A percentile compares a stretch with the other conserved stretches of the same genome.
Evolutionary conservation across 92 coral and sea anemone species (phyloP).

Genomic region (Zoanthus sociatus): DNA sequence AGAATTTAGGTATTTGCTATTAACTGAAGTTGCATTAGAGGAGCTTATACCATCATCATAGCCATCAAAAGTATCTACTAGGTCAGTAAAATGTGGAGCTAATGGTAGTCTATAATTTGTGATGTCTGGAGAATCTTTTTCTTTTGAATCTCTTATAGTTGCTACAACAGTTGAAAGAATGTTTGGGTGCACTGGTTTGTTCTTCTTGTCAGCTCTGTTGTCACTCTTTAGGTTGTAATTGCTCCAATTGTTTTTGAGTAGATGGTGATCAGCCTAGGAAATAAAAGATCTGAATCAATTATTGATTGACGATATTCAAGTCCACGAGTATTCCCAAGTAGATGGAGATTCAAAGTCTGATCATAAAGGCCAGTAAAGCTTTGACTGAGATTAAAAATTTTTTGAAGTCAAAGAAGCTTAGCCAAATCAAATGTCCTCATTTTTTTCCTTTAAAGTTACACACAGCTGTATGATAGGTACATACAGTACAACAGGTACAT

Average conservation of each 20-base stretch:
- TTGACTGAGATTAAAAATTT: no score
- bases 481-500: neutral
- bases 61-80: neutral
- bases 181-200: neutral
- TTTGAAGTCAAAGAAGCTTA: no score
- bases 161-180: slow-evolving; percentile 24
- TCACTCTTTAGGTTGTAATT: neutral
- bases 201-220: neutral
- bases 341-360: no score
- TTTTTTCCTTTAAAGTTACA: no score
- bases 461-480: neutral
- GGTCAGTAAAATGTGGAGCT: neutral
- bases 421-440: no score
- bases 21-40: neutral
- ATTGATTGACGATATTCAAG: no score
- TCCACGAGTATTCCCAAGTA: no score
- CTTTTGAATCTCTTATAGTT: neutral
- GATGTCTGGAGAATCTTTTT: neutral
- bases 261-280: neutral
- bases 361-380: no score
- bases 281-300: neutral
- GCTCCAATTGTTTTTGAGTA: neutral
- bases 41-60: neutral
- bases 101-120: neutral
- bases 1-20: neutral